Conservation (phyloP, 2,888 invertebrate genomes). For the Suillia variegata region DNA sequence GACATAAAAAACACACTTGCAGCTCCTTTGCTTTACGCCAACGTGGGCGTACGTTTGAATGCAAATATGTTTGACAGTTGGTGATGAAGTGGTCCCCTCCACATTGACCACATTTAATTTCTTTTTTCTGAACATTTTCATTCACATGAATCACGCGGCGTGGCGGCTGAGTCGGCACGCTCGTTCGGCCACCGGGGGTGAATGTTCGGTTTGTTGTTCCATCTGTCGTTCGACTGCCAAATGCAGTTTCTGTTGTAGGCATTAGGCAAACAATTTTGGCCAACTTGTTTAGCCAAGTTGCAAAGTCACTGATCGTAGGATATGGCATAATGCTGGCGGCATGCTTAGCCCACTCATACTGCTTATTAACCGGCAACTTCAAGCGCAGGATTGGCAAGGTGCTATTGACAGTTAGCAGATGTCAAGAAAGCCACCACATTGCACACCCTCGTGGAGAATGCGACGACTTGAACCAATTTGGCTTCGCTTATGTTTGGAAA, state of each 20-base stretch:
- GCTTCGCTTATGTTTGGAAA: constrained; percentile 11
- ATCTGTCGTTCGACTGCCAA: constrained; percentile 7
- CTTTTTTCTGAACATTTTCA: neutral
- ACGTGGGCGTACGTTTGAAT: neutral
- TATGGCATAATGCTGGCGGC: neutral
- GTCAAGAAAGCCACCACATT: constrained; percentile 40
- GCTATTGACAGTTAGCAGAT: constrained; percentile 21
- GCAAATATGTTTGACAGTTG: constrained; percentile 1
- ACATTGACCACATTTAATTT: constrained; percentile 7
- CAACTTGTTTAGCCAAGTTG: constrained; percentile 10
- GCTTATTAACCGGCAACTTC: constrained; percentile 7
- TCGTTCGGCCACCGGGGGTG: neutral
- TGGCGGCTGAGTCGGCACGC: constrained; percentile 2
- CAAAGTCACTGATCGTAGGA: constrained; percentile 2
- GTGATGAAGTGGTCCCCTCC: constrained; percentile 2
- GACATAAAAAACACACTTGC: neutral
- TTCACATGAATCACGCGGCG: constrained; percentile 6
- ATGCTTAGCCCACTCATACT: constrained; percentile 16
- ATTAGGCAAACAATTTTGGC: constrained; percentile 9
- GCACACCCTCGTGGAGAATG: constrained; percentile 20
- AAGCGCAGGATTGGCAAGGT: constrained; percentile 15
- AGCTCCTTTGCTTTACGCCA: constrained; percentile 20
- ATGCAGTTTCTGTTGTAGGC: neutral
- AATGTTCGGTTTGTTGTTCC: neutral
- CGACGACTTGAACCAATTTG: constrained; percentile 16